Base-by-base conservation (phyloP, 2,888 invertebrate genomes). In the Troilus luridus region DNA sequence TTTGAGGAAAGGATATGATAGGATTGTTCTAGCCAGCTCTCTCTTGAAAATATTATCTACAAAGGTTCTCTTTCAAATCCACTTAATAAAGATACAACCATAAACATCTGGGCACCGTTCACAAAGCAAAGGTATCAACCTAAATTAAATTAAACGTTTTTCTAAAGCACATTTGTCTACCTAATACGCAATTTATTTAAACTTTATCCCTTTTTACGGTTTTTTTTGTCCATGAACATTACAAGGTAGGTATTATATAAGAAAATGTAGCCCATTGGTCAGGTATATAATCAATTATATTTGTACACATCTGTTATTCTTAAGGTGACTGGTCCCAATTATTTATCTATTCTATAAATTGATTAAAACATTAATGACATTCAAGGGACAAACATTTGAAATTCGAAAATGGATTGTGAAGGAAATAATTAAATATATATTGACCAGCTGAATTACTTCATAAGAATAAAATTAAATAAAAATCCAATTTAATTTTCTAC, bases 381-480 rank as follows among this genome's bases (percentile, higher is more conserved):
- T 7, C n/a, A 64, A 64, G 9, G 0, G 9, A 1, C n/a, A 64
- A n/a, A 0, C 10, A n/a, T 5, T 64, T 64, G 1, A 14, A 10
- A 10, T n/a, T 19, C 0, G 1, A 10, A 10, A n/a, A n/a, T n/a
- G n/a, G n/a, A 19, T 3, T 1, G 9, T 0, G 21, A 9, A 10
- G 10, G n/a, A n/a, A n/a, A n/a, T n/a, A 64, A 64, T 64, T 64
- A n/a, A 64, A n/a, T n/a, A 8, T 64, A 21, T 64, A 64, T 64
- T 2, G 21, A n/a, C n/a, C n/a, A 10, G 5, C 5, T 41, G 41
- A 10, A n/a, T 14, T 64, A 5, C 7, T 64, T 62, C 7, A 0
- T 62, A 21, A 62, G 3, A 0, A 62, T 19, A 62, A 21, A 62
- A 62, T 62, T 62, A 62, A 62, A 62, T 21, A 62, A 19, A 9